Conservation (phyloP, 2,888 invertebrate genomes). For the Antheraea assamensis region DNA sequence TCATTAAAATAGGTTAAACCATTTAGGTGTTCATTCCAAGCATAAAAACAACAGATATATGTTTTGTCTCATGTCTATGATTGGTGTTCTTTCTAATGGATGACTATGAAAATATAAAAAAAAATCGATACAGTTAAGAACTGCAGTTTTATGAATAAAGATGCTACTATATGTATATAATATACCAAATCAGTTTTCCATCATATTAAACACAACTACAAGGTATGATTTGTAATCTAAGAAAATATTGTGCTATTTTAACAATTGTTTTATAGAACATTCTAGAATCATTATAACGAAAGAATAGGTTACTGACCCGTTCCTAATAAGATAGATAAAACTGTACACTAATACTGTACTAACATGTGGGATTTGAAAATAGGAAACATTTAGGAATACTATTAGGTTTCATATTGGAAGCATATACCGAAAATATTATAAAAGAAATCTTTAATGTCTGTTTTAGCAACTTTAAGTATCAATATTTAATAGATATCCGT, state of each 20-base stretch:
- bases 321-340: no score
- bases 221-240: background rate
- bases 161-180: no score
- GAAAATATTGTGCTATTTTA: background rate
- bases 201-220: background rate
- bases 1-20: no score
- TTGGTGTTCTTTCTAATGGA: no score
- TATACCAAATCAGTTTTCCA: background rate
- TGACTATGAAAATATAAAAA: no score
- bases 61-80: no score
- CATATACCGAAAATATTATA: background rate
- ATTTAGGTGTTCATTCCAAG: no score
- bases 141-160: no score
- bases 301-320: background rate
- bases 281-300: background rate
- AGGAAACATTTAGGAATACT: background rate
- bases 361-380: background rate
- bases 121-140: no score
- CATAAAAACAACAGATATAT: no score
- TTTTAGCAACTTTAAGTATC: background rate
- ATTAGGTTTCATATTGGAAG: background rate
- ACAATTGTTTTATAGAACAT: background rate
- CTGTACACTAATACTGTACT: no score
- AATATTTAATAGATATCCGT: no score
- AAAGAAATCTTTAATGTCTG: background rate